Base-by-base conservation (phyloP, 1,140 invertebrate genomes). In the Zeugodacus cucurbitae region DNA sequence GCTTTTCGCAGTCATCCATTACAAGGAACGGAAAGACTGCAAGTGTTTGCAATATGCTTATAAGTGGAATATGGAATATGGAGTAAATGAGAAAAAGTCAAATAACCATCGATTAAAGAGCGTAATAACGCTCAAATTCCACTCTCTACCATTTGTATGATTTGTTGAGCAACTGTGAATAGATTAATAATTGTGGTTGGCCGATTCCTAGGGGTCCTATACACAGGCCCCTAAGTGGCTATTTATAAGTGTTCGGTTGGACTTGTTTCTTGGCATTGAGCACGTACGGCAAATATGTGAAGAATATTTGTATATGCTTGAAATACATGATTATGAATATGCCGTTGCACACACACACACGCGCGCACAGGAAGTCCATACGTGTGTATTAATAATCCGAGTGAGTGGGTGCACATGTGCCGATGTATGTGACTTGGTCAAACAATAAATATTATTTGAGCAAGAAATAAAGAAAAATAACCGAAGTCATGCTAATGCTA, bases 241-340 rank as follows among this genome's bases (percentile, higher is more conserved):
- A 17, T 32, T 64, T 67, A 20, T 22, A 74, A 37, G 32, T 74
- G 34, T 22, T 37, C 32, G 17, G 29, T 37, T 74, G 32, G 67
- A 14, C 32, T 7, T 74, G 67, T 74, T 74, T 74, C 67, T 41
- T 41, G 17, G 34, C 34, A 37, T 74, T 34, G 41, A 74, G 34
- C 67, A 74, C 67, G 67, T 41, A 37, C 67, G 67, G 67, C 34
- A 74, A 74, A 74, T 74, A 74, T 74, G 4, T 37, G 67, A 41
- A 74, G 34, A 74, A 37, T 74, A 74, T 74, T 74, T 74, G 67
- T 70, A 41, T 70, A 41, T 74, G 67, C 67, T 74, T 74, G 4
- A 74, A 74, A 41, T 37, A 41, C 32, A 74, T 74, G 34, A 74
- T 74, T 74, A 74, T 74, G 32, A 74, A 32, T 41, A 74, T 37